A percentile compares a stretch with the other conserved stretches of the same genome.
Conservation (phyloP, 2,797 vertebrate species). For the Micropoecilia bifurca region DNA sequence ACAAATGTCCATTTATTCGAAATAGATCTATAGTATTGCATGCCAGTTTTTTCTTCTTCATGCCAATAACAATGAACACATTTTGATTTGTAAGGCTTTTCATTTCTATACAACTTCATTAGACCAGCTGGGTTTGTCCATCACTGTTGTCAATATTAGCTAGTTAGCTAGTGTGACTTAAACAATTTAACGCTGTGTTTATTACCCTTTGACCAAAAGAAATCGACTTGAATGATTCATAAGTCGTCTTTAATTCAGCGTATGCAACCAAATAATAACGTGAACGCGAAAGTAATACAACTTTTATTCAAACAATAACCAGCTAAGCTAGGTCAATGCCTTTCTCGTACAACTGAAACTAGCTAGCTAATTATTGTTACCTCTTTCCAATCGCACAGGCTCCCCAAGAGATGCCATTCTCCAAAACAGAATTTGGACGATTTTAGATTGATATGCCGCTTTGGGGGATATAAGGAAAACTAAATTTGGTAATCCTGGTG, state of each 20-base stretch:
- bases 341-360: slow-evolving; percentile 48
- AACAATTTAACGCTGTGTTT: neutral
- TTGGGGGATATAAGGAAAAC: slow-evolving; percentile 34
- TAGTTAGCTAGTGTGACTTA: slow-evolving; percentile 9
- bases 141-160: slow-evolving; percentile 24
- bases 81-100: neutral
- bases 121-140: neutral
- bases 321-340: slow-evolving; percentile 33
- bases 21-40: neutral
- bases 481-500: slow-evolving; percentile 58
- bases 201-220: neutral
- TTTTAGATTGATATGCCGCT: neutral
- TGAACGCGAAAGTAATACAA: neutral
- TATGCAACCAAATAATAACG: neutral
- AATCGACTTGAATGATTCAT: neutral
- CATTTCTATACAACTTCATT: neutral
- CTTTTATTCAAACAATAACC: slow-evolving; percentile 27
- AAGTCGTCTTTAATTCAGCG: fast-evolving
- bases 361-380: slow-evolving; percentile 78
- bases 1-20: neutral
- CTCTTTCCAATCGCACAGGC: slow-evolving; percentile 93
- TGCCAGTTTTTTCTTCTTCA: neutral
- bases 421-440: neutral
- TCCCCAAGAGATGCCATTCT: slow-evolving; percentile 94
- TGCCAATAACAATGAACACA: neutral